A percentile compares a stretch with the other conserved stretches of the same genome.
These are phyloP conservation scores for Gryllus bimaculatus DNA, from an alignment of 1,140 invertebrate genomes.

Conservation along the genomic window DNA sequence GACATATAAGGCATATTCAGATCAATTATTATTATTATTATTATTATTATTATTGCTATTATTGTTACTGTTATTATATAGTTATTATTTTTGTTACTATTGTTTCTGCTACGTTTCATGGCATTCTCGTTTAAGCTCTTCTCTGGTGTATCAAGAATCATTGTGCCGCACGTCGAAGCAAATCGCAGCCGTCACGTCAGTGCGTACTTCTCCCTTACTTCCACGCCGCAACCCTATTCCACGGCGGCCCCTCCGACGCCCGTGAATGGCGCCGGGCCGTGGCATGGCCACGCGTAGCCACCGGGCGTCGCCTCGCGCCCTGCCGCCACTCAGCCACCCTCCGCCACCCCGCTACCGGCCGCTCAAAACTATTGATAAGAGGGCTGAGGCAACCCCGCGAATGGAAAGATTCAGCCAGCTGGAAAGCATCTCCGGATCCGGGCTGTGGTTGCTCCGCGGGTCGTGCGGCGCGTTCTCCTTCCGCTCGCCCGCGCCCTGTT, in stretches of 20 bases:
- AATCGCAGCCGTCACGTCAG: too few species aligned
- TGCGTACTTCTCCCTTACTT: background rate
- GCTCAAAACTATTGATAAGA: slow-evolving; percentile 1
- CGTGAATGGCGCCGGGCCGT: background rate
- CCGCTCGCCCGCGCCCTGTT: background rate
- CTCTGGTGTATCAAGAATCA: too few species aligned
- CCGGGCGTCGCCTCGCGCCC: background rate
- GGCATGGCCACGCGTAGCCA: background rate
- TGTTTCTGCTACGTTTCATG: too few species aligned
- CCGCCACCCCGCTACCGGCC: too few species aligned
- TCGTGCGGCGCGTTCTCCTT: background rate
- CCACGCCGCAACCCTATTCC: background rate
- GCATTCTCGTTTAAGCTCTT: too few species aligned
- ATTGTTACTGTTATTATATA: too few species aligned
- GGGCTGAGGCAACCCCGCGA: too few species aligned
- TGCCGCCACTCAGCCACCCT: background rate
- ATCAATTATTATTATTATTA: too few species aligned
- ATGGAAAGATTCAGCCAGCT: background rate
- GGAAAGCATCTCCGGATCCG: background rate
- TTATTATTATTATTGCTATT: too few species aligned
- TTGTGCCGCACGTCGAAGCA: too few species aligned
- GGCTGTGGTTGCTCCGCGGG: background rate
- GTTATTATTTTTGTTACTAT: too few species aligned
- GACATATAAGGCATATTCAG: too few species aligned
- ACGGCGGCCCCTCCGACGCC: background rate